These are phyloP conservation scores for Endotricha flammealis DNA, from an alignment of 2,888 invertebrate species.

Conservation along the genomic window DNA sequence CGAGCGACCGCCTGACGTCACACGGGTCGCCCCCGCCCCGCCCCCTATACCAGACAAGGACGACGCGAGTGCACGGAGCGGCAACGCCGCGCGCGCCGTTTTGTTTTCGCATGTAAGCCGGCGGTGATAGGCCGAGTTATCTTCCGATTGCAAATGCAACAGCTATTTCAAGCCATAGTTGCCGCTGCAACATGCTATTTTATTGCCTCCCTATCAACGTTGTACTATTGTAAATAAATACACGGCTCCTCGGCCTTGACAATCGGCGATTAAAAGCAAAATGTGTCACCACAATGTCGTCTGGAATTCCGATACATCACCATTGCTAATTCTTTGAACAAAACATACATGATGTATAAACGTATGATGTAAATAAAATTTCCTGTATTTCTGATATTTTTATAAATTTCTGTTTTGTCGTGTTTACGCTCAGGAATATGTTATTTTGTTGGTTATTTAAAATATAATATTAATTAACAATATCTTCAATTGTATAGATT, in stretches of 20 bases:
- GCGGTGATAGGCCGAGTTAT: constrained; percentile 68
- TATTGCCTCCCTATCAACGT: constrained; percentile 38
- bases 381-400: too few relatives aligned
- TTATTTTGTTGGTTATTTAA: too few relatives aligned
- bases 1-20: constrained; percentile 60
- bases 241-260: constrained; percentile 53
- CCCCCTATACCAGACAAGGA: constrained; percentile 49
- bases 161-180: constrained; percentile 56
- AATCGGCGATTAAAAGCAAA: constrained; percentile 23
- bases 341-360: neutral
- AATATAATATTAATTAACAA: too few relatives aligned
- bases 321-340: constrained; percentile 3
- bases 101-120: constrained; percentile 68
- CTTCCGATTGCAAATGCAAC: constrained; percentile 71
- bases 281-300: constrained; percentile 3
- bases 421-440: too few relatives aligned
- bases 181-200: constrained; percentile 46
- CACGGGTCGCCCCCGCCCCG: constrained; percentile 57
- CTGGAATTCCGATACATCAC: neutral
- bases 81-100: constrained; percentile 65
- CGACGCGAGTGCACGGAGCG: constrained; percentile 39
- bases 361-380: too few relatives aligned
- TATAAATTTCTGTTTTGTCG: too few relatives aligned
- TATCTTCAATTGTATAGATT: too few relatives aligned
- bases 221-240: constrained; percentile 38